Percentiles rank a stretch among this genome's conserved stretches.
Evolutionary conservation across 2,797 vertebrate species (phyloP).

Genomic region (Calcarius lapponicus): DNA sequence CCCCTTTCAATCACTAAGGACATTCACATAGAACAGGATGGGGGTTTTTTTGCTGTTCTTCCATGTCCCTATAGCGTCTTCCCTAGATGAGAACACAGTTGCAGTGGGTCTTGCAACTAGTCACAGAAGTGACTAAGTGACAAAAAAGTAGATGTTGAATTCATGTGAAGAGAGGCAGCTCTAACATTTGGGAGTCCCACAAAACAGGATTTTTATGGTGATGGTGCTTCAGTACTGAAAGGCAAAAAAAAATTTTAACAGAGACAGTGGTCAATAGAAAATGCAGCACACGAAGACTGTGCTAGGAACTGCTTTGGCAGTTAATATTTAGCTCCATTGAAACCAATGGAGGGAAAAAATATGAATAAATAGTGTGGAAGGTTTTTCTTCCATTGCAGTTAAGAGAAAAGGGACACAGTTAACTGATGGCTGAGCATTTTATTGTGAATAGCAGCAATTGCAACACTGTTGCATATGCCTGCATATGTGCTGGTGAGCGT

Average conservation of each 20-base stretch:
- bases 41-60: neutral
- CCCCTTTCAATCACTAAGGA: neutral
- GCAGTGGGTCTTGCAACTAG: neutral
- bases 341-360: neutral
- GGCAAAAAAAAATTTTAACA: neutral
- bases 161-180: neutral
- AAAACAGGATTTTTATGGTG: neutral
- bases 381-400: neutral
- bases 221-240: neutral
- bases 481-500: rapidly evolving
- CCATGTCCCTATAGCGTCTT: neutral
- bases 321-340: neutral
- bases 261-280: neutral
- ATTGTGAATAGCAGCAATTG: neutral
- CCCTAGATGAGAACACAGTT: neutral
- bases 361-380: neutral
- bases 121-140: neutral
- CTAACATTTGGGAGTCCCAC: neutral
- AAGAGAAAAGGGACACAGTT: neutral
- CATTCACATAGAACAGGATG: neutral
- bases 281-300: rapidly evolving
- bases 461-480: neutral
- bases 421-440: neutral
- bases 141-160: neutral
- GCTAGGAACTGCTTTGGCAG: neutral